Evolutionary conservation across 2,888 invertebrate species (phyloP), one percentile per base, ranked within the genome.

Genomic region (Crossocerus cetratus): DNA sequence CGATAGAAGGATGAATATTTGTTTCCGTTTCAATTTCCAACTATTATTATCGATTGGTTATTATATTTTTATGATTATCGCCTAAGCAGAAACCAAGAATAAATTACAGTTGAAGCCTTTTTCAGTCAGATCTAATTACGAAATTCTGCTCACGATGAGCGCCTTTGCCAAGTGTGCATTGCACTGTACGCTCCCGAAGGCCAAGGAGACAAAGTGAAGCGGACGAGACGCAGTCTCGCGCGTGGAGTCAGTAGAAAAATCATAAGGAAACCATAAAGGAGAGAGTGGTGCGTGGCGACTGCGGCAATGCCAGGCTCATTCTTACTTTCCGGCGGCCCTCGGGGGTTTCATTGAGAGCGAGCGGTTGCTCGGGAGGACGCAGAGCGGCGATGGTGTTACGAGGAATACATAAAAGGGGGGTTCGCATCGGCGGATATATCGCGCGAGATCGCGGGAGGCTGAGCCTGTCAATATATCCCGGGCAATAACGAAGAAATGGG

Each of bases 401-500:
- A 18, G 43, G 44, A 56, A 23, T 44, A 23, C 69, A 63, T 75
- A 69, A 74, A 75, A 66, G 23, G 61, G 32, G 8, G 2, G n/a
- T 18, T 22, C 63, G 21, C 2, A 45, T 21, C 44, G 22, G 22
- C 21, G 42, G 22, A 32, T 32, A 32, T 32, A 21, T n/a, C 20
- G 43, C 59, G 13, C 21, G 16, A 45, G 42, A 42, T 18, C 43
- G 42, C 5, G 32, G 16, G 8, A 21, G 20, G 5, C 43, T 5
- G 2, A 60, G 13, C 61, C 65, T 65, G 81, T 65, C 72, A 44
- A 76, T 74, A 72, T 53, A 42, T 61, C 18, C 59, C 55, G 16
- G 43, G 69, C 72, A 78, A 77, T 81, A 81, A 81, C 81, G 69
- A 74, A 74, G 73, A 75, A 80, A 81, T 64, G 67, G 72, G 74